A percentile compares a stretch with the other conserved stretches of the same genome.
phyloP scores from a whole-genome alignment of 2,888 invertebrate genomes.

The Augochlorella aurata region DNA sequence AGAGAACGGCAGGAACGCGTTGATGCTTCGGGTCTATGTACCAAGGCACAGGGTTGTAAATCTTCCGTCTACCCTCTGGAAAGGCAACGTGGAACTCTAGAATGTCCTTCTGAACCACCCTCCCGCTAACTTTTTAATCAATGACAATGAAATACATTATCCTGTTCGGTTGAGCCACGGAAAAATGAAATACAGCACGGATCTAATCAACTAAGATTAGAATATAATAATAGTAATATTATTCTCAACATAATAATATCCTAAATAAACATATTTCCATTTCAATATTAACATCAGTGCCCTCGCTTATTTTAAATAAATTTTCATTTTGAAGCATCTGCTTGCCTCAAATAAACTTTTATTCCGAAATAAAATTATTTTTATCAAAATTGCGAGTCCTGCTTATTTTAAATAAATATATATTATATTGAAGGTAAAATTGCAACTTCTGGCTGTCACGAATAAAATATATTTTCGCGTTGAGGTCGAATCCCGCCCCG shows the following conservation, averaged over 20 bases:
- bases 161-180: neutral
- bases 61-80: slow-evolving; percentile 6
- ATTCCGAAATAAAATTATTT: no score
- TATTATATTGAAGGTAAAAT: no score
- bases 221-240: neutral
- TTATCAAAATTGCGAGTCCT: no score
- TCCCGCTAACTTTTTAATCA: neutral
- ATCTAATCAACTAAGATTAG: neutral
- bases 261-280: neutral
- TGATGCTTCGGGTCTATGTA: slow-evolving; percentile 4
- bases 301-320: neutral
- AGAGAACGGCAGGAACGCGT: slow-evolving; percentile 12
- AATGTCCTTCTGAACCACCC: neutral
- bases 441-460: no score
- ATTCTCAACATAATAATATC: no score
- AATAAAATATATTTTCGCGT: neutral
- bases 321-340: neutral
- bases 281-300: neutral
- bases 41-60: neutral
- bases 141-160: neutral
- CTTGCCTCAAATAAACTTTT: neutral
- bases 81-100: neutral
- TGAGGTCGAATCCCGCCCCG: neutral
- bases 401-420: neutral
- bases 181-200: neutral